phyloP scores from a whole-genome alignment of 2,888 invertebrate species.

The Hirtodrosophila duncani region DNA sequence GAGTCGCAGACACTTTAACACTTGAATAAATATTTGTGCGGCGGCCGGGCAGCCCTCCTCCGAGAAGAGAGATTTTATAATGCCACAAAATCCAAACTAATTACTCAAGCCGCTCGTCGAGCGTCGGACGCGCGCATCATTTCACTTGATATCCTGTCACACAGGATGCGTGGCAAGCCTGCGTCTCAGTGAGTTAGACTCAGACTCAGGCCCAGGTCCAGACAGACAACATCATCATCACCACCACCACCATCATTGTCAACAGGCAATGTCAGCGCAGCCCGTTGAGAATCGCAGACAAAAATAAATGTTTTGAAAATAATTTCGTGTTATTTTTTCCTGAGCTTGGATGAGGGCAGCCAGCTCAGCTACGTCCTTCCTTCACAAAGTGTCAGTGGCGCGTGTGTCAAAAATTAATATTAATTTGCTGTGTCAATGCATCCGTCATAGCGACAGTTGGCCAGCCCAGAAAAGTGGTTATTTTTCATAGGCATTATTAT shows the following conservation, averaged over 20 bases:
- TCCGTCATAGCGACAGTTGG: conserved; percentile 53
- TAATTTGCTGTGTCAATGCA: conserved; percentile 76
- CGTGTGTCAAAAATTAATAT: conserved; percentile 77
- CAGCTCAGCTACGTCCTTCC: no score
- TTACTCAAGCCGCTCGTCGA: conserved; percentile 58
- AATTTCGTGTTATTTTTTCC: conserved; percentile 64
- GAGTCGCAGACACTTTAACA: conserved; percentile 70
- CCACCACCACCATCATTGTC: conserved; percentile 11
- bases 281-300: conserved; percentile 30
- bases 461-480: conserved; percentile 51
- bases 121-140: conserved; percentile 68
- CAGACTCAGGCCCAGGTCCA: conserved; percentile 9
- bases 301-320: conserved; percentile 72
- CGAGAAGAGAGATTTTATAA: conserved; percentile 62
- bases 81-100: conserved; percentile 75
- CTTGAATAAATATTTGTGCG: conserved; percentile 75
- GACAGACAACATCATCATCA: conserved; percentile 45
- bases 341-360: conserved; percentile 7
- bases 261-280: conserved; percentile 1
- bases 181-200: not conserved
- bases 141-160: conserved; percentile 72
- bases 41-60: conserved; percentile 30
- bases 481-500: conserved; percentile 54
- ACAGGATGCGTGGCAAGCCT: conserved; percentile 32
- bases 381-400: conserved; percentile 62